Conservation (phyloP, 2,797 vertebrate genomes). For the Borostomias antarcticus region DNA sequence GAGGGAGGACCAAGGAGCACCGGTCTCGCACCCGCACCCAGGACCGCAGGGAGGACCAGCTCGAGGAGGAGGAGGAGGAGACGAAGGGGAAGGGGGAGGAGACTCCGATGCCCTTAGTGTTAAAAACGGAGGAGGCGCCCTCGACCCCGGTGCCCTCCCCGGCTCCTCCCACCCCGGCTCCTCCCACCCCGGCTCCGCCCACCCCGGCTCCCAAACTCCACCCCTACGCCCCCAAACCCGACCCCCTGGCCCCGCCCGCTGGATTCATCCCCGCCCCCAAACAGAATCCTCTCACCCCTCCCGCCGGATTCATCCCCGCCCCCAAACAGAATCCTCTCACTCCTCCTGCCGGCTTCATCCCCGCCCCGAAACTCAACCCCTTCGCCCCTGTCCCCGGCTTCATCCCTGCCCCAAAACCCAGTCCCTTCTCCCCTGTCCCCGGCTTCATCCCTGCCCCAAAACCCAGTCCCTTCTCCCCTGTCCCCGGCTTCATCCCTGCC, state of each 20-base stretch:
- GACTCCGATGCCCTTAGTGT: conserved; percentile 28
- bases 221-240: conserved; percentile 30
- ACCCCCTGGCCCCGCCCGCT: conserved; percentile 25
- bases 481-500: conserved; percentile 61
- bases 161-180: conserved; percentile 12
- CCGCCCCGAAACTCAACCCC: conserved; percentile 49
- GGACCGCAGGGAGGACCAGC: conserved; percentile 68
- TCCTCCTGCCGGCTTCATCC: not conserved
- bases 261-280: conserved; percentile 73
- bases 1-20: conserved; percentile 86
- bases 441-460: conserved; percentile 29
- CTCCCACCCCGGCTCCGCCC: conserved; percentile 36
- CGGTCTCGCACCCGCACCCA: conserved; percentile 76
- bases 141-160: conserved; percentile 14
- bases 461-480: conserved; percentile 60
- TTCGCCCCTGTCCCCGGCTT: conserved; percentile 61
- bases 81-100: conserved; percentile 44
- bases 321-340: conserved; percentile 16
- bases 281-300: conserved; percentile 8
- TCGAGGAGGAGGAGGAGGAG: conserved; percentile 17
- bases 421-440: conserved; percentile 52
- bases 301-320: conserved; percentile 9
- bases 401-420: conserved; percentile 59
- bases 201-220: not conserved
- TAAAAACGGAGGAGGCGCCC: conserved; percentile 36